phyloP scores from a whole-genome alignment of 2,113 vertebrate genomes.

The Bos javanicus region DNA sequence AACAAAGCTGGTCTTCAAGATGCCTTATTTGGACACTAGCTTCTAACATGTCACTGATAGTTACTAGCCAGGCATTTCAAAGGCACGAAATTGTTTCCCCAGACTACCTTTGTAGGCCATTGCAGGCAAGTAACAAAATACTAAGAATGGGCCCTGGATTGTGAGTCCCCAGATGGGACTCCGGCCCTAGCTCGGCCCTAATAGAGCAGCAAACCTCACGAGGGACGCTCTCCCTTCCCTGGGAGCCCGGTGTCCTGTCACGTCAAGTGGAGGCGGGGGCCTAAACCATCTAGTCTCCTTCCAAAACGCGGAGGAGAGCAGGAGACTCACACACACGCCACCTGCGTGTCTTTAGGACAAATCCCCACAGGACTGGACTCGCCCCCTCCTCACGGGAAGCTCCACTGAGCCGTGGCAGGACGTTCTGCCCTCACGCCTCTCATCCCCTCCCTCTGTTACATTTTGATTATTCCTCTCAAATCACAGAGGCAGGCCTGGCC shows the following conservation, averaged over 20 bases:
- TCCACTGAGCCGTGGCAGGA: background rate
- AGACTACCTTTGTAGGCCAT: background rate
- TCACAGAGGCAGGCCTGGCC: background rate
- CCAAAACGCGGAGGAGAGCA: background rate
- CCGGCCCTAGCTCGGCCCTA: background rate
- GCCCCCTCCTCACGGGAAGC: background rate
- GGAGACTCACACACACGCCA: background rate
- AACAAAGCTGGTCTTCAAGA: background rate
- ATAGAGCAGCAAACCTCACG: fast-evolving
- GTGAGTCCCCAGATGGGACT: background rate
- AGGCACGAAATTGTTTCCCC: background rate
- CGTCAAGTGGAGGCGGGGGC: background rate
- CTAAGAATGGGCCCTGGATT: background rate
- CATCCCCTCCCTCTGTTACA: background rate
- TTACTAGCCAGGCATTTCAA: constrained; percentile 29
- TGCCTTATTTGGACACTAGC: constrained; percentile 41
- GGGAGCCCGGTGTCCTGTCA: background rate
- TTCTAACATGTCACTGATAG: constrained; percentile 1
- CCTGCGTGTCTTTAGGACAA: background rate
- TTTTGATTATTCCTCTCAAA: background rate
- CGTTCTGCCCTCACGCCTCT: background rate
- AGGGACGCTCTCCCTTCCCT: background rate
- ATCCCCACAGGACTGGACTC: background rate
- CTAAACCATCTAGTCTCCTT: background rate
- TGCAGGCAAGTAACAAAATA: background rate